Conservation (phyloP, 2,113 vertebrate genomes). For the Plecturocebus donacophilus region DNA sequence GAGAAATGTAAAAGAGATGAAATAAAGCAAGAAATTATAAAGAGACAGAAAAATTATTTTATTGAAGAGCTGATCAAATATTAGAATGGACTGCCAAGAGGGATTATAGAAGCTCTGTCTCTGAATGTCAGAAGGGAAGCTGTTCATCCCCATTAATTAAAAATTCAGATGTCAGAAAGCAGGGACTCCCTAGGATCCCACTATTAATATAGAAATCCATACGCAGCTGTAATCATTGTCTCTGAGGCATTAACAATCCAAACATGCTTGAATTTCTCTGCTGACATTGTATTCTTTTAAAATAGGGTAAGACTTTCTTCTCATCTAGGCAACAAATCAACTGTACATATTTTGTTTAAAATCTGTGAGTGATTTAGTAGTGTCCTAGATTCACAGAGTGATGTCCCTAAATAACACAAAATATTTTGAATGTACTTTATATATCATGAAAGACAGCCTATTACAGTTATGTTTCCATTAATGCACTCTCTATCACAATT, state of each 20-base stretch:
- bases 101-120: background rate
- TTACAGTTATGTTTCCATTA: conserved; percentile 42
- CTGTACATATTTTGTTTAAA: conserved; percentile 63
- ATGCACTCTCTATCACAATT: conserved; percentile 17
- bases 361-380: conserved; percentile 73
- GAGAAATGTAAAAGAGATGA: conserved; percentile 6
- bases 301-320: conserved; percentile 55
- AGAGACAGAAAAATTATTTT: background rate
- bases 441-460: conserved; percentile 20
- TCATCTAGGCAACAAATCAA: conserved; percentile 44
- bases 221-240: background rate
- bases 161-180: conserved; percentile 21
- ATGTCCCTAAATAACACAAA: conserved; percentile 68
- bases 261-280: background rate
- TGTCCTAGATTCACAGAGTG: conserved; percentile 70
- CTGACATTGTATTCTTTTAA: conserved; percentile 52
- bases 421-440: conserved; percentile 55
- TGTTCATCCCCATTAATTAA: conserved; percentile 38
- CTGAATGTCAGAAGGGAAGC: background rate
- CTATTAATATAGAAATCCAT: background rate
- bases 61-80: background rate
- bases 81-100: background rate
- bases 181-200: background rate
- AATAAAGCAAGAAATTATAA: background rate
- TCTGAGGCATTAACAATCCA: background rate